These are phyloP conservation scores for Melanargia galathea DNA, from an alignment of 2,888 invertebrate genomes.

Conservation along the genomic window DNA sequence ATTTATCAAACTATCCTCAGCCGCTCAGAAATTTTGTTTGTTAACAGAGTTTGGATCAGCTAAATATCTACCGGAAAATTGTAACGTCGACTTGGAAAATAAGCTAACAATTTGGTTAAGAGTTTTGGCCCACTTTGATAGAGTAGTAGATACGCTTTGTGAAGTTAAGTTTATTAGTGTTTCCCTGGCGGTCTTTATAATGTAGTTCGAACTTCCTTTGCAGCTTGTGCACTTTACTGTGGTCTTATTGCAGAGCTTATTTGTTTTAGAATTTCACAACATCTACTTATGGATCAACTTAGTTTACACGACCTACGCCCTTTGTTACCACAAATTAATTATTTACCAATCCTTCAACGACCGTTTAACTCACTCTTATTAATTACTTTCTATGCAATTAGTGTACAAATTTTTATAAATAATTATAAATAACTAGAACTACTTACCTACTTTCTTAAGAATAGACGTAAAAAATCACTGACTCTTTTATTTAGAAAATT, in stretches of 20 bases:
- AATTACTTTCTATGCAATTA: too few relatives aligned
- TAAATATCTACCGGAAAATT: conserved; percentile 17
- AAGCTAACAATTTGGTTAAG: conserved; percentile 14
- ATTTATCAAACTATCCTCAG: background rate
- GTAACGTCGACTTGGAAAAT: conserved; percentile 11
- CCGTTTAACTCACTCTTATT: too few relatives aligned
- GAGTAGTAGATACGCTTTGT: conserved; percentile 23
- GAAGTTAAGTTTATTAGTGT: conserved; percentile 25
- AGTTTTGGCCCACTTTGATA: conserved; percentile 24
- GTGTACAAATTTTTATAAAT: too few relatives aligned
- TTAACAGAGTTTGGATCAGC: conserved; percentile 9
- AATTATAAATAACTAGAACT: background rate
- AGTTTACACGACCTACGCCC: too few relatives aligned
- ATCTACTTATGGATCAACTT: too few relatives aligned
- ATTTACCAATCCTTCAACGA: too few relatives aligned
- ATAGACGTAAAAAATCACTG: too few relatives aligned
- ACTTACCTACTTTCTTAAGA: too few relatives aligned
- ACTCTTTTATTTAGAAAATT: background rate
- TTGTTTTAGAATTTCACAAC: conserved; percentile 13
- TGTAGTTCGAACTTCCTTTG: conserved; percentile 18
- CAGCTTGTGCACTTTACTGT: conserved; percentile 10
- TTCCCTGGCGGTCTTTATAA: conserved; percentile 24
- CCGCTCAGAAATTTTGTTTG: background rate
- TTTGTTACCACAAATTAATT: too few relatives aligned
- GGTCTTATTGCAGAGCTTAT: conserved; percentile 7